A percentile compares a stretch with the other conserved stretches of the same genome.
Evolutionary conservation across 2,797 vertebrate genomes (phyloP).

Genomic region (Hypotaenidia philippensis): DNA sequence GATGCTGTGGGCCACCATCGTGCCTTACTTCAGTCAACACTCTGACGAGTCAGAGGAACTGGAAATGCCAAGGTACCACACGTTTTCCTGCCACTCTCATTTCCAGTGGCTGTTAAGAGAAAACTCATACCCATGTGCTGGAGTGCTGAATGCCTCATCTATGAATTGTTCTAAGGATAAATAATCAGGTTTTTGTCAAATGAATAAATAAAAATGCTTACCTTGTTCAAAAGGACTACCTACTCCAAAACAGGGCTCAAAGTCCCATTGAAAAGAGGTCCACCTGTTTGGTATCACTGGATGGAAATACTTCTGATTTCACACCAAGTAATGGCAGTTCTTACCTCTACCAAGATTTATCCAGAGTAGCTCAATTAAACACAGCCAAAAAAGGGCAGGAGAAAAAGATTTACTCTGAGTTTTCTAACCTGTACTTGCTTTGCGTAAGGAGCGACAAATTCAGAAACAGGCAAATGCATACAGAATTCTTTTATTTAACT

Average conservation of each 20-base stretch:
- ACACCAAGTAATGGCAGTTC: neutral
- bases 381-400: neutral
- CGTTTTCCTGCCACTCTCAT: neutral
- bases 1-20: neutral
- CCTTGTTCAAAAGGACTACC: neutral
- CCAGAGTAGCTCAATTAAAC: neutral
- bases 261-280: neutral
- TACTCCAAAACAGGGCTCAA: neutral
- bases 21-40: neutral
- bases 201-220: neutral
- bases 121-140: neutral
- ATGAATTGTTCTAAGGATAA: neutral
- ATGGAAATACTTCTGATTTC: neutral
- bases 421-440: neutral
- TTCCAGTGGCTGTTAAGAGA: neutral
- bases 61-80: neutral
- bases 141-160: neutral
- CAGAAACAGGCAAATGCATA: slow-evolving; percentile 83
- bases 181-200: neutral
- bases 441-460: slow-evolving; percentile 5
- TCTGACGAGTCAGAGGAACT: neutral
- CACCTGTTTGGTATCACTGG: neutral
- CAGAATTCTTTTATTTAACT: slow-evolving; percentile 95
- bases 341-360: neutral
- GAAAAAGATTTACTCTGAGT: neutral